phyloP scores from a whole-genome alignment of 2,113 vertebrate genomes.

The Oncorhynchus clarkii region DNA sequence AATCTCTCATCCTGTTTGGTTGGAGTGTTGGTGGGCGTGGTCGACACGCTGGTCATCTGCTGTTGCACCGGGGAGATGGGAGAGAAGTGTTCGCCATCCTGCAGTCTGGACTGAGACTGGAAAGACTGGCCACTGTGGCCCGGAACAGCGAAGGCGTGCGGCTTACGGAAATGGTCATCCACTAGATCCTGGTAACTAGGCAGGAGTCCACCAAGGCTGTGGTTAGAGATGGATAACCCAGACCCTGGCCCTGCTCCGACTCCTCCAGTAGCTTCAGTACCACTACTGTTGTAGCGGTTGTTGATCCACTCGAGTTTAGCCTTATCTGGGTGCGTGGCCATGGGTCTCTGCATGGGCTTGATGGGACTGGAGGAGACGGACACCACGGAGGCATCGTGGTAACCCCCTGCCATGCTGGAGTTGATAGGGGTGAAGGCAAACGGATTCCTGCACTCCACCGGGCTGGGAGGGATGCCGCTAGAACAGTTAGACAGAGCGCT shows the following conservation, averaged over 20 bases:
- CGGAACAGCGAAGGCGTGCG: constrained; percentile 93
- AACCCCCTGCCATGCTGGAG: constrained; percentile 83
- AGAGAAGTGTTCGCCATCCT: constrained; percentile 85
- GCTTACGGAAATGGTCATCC: constrained; percentile 95
- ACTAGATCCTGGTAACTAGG: constrained; percentile 92
- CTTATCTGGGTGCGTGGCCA: constrained; percentile 96
- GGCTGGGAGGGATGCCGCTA: constrained; percentile 92
- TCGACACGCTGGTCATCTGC: constrained; percentile 75
- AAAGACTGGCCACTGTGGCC: constrained; percentile 79
- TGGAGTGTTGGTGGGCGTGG: constrained; percentile 79
- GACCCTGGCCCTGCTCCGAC: no score
- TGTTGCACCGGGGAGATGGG: constrained; percentile 93
- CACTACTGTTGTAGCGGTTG: constrained; percentile 77
- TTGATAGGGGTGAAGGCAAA: constrained; percentile 98
- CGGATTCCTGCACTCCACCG: constrained; percentile 95
- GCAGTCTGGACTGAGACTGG: constrained; percentile 81
- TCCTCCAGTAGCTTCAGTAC: no score
- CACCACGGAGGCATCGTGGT: constrained; percentile 84
- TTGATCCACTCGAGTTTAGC: constrained; percentile 98
- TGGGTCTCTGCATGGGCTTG: constrained; percentile 97
- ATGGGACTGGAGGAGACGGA: constrained; percentile 89
- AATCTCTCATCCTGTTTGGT: constrained; percentile 89
- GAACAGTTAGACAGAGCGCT: constrained; percentile 96
- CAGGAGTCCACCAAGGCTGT: constrained; percentile 61
- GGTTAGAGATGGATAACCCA: no score